These are phyloP conservation scores for Urechis unicinctus DNA, from an alignment of 2,888 invertebrate genomes.

Conservation along the genomic window DNA sequence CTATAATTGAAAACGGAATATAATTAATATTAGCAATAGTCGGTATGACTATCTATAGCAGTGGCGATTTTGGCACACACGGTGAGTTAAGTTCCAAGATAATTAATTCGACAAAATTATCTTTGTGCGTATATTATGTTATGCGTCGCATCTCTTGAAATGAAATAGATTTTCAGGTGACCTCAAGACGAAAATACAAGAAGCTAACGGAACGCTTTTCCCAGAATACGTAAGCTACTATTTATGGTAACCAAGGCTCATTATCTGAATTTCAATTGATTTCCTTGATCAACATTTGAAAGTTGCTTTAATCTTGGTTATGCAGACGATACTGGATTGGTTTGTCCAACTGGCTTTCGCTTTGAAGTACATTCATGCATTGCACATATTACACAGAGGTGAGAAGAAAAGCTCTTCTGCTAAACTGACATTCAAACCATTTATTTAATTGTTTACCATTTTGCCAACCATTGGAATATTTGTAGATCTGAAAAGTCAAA, in stretches of 20 bases:
- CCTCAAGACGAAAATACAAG: constrained; percentile 28
- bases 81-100: background rate
- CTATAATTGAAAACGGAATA: too few relatives aligned
- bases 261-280: too few relatives aligned
- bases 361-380: constrained; percentile 36
- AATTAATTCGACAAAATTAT: background rate
- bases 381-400: constrained; percentile 44
- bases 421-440: background rate
- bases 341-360: constrained; percentile 40
- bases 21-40: too few relatives aligned
- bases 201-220: constrained; percentile 30
- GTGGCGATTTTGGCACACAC: background rate
- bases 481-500: constrained; percentile 43
- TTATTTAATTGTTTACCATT: background rate
- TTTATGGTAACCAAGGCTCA: background rate
- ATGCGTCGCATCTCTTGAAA: too few relatives aligned
- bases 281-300: too few relatives aligned
- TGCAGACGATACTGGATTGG: constrained; percentile 38
- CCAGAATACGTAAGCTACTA: constrained; percentile 23
- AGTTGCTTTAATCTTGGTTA: too few relatives aligned
- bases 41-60: too few relatives aligned
- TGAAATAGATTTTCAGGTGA: constrained; percentile 9
- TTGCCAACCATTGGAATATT: background rate
- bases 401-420: background rate
- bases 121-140: too few relatives aligned